These are phyloP conservation scores for Cichlasoma orientale DNA, from an alignment of 2,797 vertebrate genomes.

Conservation along the genomic window DNA sequence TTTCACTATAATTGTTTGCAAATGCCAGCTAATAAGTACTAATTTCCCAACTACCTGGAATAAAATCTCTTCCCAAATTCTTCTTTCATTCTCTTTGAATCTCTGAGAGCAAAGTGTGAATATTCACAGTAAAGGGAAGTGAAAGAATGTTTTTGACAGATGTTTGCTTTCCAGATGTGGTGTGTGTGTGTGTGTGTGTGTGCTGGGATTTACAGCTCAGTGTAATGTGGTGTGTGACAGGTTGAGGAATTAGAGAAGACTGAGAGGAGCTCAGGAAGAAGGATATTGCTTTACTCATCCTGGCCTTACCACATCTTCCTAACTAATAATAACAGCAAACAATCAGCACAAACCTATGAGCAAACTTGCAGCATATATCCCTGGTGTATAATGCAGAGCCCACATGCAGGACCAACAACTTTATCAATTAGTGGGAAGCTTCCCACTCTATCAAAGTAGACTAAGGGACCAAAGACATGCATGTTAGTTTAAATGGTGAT, in stretches of 20 bases:
- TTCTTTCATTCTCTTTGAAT: background rate
- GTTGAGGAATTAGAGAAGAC: background rate
- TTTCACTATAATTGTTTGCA: conserved; percentile 29
- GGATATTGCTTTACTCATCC: background rate
- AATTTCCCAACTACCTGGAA: background rate
- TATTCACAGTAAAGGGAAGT: background rate
- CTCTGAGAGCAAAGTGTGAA: background rate
- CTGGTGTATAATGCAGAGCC: background rate
- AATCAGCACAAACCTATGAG: background rate
- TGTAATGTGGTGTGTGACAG: background rate
- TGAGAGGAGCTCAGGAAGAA: background rate
- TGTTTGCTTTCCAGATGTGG: conserved; percentile 2
- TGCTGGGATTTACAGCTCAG: conserved; percentile 7
- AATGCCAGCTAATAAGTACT: conserved; percentile 5
- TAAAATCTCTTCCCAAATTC: background rate
- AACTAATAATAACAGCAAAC: background rate
- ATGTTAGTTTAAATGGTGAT: background rate
- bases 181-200: background rate
- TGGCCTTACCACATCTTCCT: no score
- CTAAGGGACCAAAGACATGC: background rate
- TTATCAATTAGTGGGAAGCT: conserved; percentile 21
- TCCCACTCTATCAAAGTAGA: no score
- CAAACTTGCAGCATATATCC: conserved; percentile 9
- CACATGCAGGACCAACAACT: conserved; percentile 29
- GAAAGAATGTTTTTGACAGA: background rate